Evolutionary conservation across 2,113 vertebrate genomes (phyloP).

Genomic region (Podilymbus podiceps): DNA sequence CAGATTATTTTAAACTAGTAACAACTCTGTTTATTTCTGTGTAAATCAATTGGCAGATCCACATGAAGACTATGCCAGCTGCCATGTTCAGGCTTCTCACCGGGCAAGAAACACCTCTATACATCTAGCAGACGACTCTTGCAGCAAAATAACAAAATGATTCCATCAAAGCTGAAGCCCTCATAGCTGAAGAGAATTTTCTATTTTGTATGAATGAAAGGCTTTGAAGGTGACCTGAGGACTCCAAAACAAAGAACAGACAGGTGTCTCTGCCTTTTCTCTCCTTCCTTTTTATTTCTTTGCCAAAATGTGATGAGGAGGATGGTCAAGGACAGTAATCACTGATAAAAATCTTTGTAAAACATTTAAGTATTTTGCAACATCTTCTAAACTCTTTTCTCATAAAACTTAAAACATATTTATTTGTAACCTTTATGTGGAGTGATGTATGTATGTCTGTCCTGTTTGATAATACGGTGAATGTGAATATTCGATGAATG

Average conservation of each 20-base stretch:
- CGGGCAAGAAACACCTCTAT: constrained; percentile 95
- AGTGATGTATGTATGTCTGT: constrained; percentile 71
- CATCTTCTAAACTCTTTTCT: constrained; percentile 58
- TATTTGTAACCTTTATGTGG: constrained; percentile 75
- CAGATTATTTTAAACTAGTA: background rate
- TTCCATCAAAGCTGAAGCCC: constrained; percentile 19
- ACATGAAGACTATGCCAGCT: constrained; percentile 99
- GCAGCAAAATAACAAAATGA: background rate
- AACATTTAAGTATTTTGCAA: constrained; percentile 64
- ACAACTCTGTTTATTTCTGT: background rate
- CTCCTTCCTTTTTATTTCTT: constrained; percentile 53
- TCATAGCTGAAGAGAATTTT: constrained; percentile 30
- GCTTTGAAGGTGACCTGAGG: constrained; percentile 44
- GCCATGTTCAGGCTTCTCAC: constrained; percentile 99
- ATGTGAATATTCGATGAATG: constrained; percentile 6
- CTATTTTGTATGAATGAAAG: constrained; percentile 57
- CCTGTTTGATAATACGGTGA: constrained; percentile 53
- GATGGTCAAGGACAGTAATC: constrained; percentile 56
- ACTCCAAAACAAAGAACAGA: constrained; percentile 29
- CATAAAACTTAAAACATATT: constrained; percentile 62
- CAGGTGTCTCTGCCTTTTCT: constrained; percentile 55
- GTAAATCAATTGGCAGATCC: constrained; percentile 80
- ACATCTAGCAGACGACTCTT: constrained; percentile 81
- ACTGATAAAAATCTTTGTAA: constrained; percentile 52
- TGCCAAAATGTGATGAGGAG: constrained; percentile 52